Conservation (phyloP, 1,140 invertebrate genomes). For the Musca vetustissima region DNA sequence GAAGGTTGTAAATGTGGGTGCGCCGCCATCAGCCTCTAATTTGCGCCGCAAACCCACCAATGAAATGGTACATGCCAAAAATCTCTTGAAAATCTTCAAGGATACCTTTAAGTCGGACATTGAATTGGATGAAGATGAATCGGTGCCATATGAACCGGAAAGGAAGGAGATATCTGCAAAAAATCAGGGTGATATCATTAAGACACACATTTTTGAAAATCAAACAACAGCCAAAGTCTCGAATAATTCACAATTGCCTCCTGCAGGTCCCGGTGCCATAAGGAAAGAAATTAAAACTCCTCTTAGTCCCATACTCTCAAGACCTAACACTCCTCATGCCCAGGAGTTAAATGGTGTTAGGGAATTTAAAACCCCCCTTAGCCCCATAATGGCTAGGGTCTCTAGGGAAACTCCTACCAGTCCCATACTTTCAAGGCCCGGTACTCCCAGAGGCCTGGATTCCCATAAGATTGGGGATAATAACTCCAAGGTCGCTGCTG, state of each 20-base stretch:
- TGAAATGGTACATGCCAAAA: conserved; percentile 52
- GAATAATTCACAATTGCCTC: too few relatives aligned
- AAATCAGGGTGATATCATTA: conserved; percentile 5
- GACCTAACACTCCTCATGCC: too few relatives aligned
- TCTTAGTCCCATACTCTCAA: too few relatives aligned
- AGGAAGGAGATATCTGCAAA: background rate
- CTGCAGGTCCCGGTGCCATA: too few relatives aligned
- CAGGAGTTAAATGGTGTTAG: too few relatives aligned
- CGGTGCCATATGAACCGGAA: conserved; percentile 24
- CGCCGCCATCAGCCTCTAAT: conserved; percentile 33
- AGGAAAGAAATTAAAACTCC: too few relatives aligned
- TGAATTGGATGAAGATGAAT: conserved; percentile 39
- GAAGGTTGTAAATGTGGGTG: conserved; percentile 28
- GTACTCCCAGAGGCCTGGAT: too few relatives aligned
- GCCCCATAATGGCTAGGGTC: too few relatives aligned
- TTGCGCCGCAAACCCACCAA: conserved; percentile 53
- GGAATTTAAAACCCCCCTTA: too few relatives aligned
- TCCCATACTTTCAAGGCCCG: conserved; percentile 7
- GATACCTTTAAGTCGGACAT: conserved; percentile 51
- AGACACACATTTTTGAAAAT: background rate
- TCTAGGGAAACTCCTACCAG: background rate
- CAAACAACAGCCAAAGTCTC: background rate
- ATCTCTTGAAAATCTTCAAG: conserved; percentile 52
- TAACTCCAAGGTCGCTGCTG: background rate
- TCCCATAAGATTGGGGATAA: too few relatives aligned